Evolutionary conservation across 2,888 invertebrate genomes (phyloP), one percentile per base, ranked within the genome.

Genomic region (Clepsis dumicolana): DNA sequence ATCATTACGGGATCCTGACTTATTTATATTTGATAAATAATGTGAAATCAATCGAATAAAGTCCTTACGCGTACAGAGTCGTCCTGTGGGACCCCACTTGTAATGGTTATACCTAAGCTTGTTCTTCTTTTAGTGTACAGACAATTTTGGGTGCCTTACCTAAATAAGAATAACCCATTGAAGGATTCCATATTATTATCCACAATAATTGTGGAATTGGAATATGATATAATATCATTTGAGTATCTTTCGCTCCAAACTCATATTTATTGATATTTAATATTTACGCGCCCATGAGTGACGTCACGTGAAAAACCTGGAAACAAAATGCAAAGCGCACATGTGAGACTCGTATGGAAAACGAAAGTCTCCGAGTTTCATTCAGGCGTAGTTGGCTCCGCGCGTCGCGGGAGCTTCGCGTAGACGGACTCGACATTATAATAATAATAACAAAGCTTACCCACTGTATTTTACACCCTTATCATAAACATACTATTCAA

Each of bases 311-410:
- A 90, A 91, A 91, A 92, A 88, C 89, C 89, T 85, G 87, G 85
- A 87, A 91, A 89, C 89, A 90, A 88, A 91, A 90, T 90, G 88
- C 90, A 89, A 89, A 91, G 85, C 80, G 80, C 87, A 84, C 87
- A 89, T 91, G 88, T 91, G 88, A 89, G 88, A 81, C 87, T 89
- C 89, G 91, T 93, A 93, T 90, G 93, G 93, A 94, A 94, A 94
- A 91, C 84, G 94, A 94, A 94, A 94, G 93, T 94, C 87, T 86
- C 83, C 80, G 75, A 88, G 89, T 89, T 91, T 90, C 93, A 93
- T 93, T 93, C 87, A 93, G 86, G 81, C 84, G 73, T 87, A 93
- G 91, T 92, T 93, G 86, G 90, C 80, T 81, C 81, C 82, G 84
- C 84, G 85, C 85, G 79, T 84, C 71, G 67, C 69, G 72, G 77